Evolutionary conservation across 2,113 vertebrate species (phyloP).

Genomic region (Glaucomys volans): DNA sequence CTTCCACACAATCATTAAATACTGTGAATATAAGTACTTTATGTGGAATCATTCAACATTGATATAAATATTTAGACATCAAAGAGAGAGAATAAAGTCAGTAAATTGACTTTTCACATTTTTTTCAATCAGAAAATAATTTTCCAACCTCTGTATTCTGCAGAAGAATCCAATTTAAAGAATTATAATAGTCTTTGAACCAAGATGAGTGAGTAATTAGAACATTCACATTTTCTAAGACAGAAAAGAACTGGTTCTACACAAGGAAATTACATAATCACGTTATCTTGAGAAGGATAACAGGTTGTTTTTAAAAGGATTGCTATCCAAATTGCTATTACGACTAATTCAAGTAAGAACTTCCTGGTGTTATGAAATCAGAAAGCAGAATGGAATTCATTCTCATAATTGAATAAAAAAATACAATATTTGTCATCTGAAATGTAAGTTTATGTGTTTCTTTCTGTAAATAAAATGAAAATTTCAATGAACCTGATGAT

Average conservation of each 20-base stretch:
- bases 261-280: slow-evolving; percentile 67
- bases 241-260: slow-evolving; percentile 61
- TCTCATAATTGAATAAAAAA: neutral
- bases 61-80: slow-evolving; percentile 74
- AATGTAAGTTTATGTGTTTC: neutral
- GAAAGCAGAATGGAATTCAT: neutral
- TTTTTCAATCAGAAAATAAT: slow-evolving; percentile 74
- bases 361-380: slow-evolving; percentile 1
- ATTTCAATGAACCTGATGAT: neutral
- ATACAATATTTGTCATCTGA: neutral
- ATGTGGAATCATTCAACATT: slow-evolving; percentile 42
- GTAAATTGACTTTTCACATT: slow-evolving; percentile 64
- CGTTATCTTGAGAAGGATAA: slow-evolving; percentile 67
- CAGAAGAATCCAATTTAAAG: slow-evolving; percentile 58
- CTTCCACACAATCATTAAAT: slow-evolving; percentile 26
- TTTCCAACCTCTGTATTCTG: slow-evolving; percentile 40
- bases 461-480: neutral
- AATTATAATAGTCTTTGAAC: slow-evolving; percentile 67
- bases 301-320: slow-evolving; percentile 55
- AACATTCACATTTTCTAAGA: slow-evolving; percentile 70
- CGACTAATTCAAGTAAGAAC: slow-evolving; percentile 19
- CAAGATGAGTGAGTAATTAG: slow-evolving; percentile 76
- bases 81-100: slow-evolving; percentile 64
- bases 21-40: slow-evolving; percentile 58
- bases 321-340: slow-evolving; percentile 62